A percentile compares a stretch with the other conserved stretches of the same genome.
phyloP scores from a whole-genome alignment of 2,113 vertebrate genomes.

The Salvator merianae region DNA sequence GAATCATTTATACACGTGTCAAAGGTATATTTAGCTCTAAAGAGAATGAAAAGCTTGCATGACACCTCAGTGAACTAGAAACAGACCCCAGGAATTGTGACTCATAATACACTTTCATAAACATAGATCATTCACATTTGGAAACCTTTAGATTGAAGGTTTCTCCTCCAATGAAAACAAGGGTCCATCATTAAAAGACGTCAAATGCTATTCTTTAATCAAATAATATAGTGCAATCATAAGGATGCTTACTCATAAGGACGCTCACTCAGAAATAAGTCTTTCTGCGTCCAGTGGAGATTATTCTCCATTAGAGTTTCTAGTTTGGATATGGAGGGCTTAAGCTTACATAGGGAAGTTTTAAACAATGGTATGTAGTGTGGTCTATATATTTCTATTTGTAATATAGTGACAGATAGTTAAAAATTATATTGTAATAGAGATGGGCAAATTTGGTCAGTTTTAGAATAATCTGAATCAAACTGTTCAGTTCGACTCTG shows the following conservation, averaged over 20 bases:
- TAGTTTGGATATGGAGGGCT: too few species aligned
- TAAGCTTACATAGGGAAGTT: too few species aligned
- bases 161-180: not conserved
- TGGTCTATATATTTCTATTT: too few species aligned
- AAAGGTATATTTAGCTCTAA: conserved; percentile 19
- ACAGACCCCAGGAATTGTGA: conserved; percentile 23
- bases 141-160: not conserved
- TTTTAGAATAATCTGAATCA: too few species aligned
- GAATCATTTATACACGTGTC: conserved; percentile 9
- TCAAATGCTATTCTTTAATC: fast-evolving
- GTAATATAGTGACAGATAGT: too few species aligned
- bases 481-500: too few species aligned
- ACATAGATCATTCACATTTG: not conserved
- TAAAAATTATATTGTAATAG: too few species aligned
- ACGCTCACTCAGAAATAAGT: not conserved
- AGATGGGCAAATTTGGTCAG: too few species aligned
- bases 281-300: not conserved
- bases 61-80: conserved; percentile 14
- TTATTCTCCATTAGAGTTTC: too few species aligned
- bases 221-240: not conserved
- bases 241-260: not conserved
- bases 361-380: too few species aligned
- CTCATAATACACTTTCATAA: not conserved
- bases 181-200: conserved; percentile 3
- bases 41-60: not conserved